Conservation (phyloP, 2,113 vertebrate species). For the Lota lota region DNA sequence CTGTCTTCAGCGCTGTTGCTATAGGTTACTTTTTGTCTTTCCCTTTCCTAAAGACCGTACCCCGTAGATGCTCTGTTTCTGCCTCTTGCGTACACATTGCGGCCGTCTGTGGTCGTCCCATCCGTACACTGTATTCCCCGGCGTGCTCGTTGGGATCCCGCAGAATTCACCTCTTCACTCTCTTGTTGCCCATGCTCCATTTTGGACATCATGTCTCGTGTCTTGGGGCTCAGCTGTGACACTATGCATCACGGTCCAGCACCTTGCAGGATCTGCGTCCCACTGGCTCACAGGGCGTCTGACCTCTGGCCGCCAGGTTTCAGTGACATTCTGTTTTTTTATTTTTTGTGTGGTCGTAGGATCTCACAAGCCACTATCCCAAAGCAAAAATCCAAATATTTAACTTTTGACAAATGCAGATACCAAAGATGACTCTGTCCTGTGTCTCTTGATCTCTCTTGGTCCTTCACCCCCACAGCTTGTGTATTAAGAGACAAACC, state of each 20-base stretch:
- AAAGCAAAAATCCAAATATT: slow-evolving; percentile 99
- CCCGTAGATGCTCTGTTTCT: slow-evolving; percentile 30
- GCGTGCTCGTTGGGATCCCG: slow-evolving; percentile 40
- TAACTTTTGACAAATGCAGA: slow-evolving; percentile 98
- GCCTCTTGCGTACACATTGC: slow-evolving; percentile 24
- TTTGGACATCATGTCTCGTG: slow-evolving; percentile 33
- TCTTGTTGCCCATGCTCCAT: not conserved
- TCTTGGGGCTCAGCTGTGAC: slow-evolving; percentile 83
- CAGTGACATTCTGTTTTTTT: slow-evolving; percentile 65
- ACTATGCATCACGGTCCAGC: slow-evolving; percentile 97
- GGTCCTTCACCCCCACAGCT: slow-evolving; percentile 85
- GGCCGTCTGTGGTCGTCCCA: slow-evolving; percentile 18
- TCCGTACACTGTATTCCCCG: slow-evolving; percentile 32
- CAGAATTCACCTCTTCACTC: slow-evolving; percentile 16
- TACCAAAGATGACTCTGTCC: slow-evolving; percentile 95
- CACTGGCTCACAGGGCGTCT: slow-evolving; percentile 50
- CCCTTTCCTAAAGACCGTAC: slow-evolving; percentile 31
- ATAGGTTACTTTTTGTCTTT: slow-evolving; percentile 21
- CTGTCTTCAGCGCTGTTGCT: slow-evolving; percentile 58
- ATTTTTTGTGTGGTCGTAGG: slow-evolving; percentile 79
- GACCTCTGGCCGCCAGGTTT: slow-evolving; percentile 72
- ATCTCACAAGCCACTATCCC: slow-evolving; percentile 97
- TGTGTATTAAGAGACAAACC: slow-evolving; percentile 97
- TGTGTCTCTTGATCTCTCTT: slow-evolving; percentile 46
- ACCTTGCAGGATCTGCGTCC: slow-evolving; percentile 85